These are phyloP conservation scores for Orchestes rusci DNA, from an alignment of 2,888 invertebrate genomes.

Conservation along the genomic window DNA sequence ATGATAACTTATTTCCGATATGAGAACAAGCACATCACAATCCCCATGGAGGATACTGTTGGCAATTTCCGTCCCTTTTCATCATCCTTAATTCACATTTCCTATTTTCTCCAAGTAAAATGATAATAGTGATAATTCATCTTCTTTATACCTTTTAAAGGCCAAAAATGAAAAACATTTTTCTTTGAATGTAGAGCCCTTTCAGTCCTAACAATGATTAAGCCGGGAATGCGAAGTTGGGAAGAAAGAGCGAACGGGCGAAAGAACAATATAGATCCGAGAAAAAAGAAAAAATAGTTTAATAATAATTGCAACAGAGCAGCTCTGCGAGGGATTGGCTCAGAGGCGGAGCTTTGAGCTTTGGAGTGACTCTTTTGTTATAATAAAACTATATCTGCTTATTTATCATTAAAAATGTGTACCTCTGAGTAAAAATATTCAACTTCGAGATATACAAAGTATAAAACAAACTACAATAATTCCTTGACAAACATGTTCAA, in stretches of 20 bases:
- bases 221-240: slow-evolving; percentile 17
- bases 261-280: slow-evolving; percentile 24
- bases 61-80: no score
- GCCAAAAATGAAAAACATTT: slow-evolving; percentile 13
- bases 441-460: no score
- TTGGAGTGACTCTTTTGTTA: no score
- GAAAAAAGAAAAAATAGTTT: slow-evolving; percentile 23
- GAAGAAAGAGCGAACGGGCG: slow-evolving; percentile 12
- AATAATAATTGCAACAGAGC: slow-evolving; percentile 24
- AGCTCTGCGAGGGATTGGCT: slow-evolving; percentile 11
- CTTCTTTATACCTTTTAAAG: slow-evolving; percentile 2
- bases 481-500: no score
- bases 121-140: slow-evolving; percentile 1
- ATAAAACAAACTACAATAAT: no score
- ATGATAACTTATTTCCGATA: no score
- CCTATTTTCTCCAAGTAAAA: neutral
- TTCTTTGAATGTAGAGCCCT: slow-evolving; percentile 12
- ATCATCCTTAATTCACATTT: neutral
- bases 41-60: no score
- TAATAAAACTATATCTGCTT: no score
- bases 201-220: slow-evolving; percentile 18
- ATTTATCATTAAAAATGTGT: no score
- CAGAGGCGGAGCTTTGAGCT: slow-evolving; percentile 17
- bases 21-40: no score
- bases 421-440: no score